These are phyloP conservation scores for Spodoptera picta DNA, from an alignment of 2,888 invertebrate species.

Conservation along the genomic window DNA sequence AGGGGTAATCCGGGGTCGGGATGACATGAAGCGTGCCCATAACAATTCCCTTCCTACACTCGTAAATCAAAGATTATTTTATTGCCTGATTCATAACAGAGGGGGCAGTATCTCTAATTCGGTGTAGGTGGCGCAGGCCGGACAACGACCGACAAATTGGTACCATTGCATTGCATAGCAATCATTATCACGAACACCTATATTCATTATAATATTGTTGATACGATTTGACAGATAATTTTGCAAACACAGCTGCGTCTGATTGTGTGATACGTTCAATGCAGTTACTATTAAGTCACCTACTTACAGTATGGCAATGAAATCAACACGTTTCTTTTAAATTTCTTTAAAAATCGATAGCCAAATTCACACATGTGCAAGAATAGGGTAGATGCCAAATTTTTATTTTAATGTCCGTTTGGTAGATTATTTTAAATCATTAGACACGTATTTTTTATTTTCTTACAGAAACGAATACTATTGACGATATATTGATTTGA, in stretches of 20 bases:
- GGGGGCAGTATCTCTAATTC: conserved; percentile 48
- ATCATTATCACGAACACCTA: conserved; percentile 47
- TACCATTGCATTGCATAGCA: conserved; percentile 53
- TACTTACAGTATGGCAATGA: no score
- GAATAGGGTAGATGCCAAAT: no score
- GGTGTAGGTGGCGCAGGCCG: conserved; percentile 54
- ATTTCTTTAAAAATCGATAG: no score
- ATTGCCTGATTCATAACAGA: conserved; percentile 53
- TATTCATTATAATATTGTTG: conserved; percentile 13
- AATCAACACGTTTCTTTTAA: no score
- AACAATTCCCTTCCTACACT: conserved; percentile 46
- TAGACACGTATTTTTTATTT: no score
- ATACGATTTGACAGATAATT: conserved; percentile 3
- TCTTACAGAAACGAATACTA: no score
- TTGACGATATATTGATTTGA: no score
- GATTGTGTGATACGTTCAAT: no score
- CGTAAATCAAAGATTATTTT: conserved; percentile 53
- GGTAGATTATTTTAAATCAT: no score
- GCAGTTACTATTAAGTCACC: no score
- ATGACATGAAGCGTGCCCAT: conserved; percentile 40
- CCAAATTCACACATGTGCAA: no score
- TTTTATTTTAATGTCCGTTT: no score
- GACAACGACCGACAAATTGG: conserved; percentile 59
- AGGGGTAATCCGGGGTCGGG: conserved; percentile 29
- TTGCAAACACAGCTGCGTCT: neutral